Conservation (phyloP, 2,888 invertebrate genomes). For the Drosophila limbata region DNA sequence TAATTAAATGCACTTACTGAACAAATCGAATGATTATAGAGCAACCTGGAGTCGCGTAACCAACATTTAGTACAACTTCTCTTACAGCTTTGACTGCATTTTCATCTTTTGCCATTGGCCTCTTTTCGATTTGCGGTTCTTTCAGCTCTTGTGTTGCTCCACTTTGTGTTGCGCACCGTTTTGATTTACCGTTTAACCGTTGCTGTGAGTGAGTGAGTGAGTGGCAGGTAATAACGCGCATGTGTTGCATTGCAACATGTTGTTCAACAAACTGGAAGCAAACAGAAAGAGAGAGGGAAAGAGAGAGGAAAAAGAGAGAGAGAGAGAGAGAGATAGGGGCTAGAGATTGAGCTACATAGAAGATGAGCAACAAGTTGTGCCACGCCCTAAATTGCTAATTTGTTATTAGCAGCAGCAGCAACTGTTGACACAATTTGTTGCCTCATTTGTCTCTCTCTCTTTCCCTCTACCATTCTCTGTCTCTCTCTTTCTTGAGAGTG, state of each 20-base stretch:
- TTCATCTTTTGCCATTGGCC: conserved; percentile 41
- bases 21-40: conserved; percentile 1
- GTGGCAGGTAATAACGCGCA: conserved; percentile 24
- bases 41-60: not conserved
- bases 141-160: conserved; percentile 32
- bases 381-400: conserved; percentile 42
- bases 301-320: not conserved
- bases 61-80: not conserved
- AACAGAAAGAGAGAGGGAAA: not conserved
- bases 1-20: conserved; percentile 7
- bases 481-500: not conserved
- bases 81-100: conserved; percentile 14
- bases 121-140: conserved; percentile 27
- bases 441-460: conserved; percentile 23
- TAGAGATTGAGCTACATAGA: not conserved
- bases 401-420: conserved; percentile 39
- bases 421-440: conserved; percentile 49
- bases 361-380: conserved; percentile 39
- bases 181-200: conserved; percentile 61
- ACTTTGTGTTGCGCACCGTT: conserved; percentile 48
- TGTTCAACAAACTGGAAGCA: conserved; percentile 1
- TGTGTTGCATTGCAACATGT: conserved; percentile 34
- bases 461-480: not conserved
- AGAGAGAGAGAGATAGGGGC: not conserved
- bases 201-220: conserved; percentile 22